Conservation (phyloP, 2,888 invertebrate genomes). For the Torymus aiolomorphi region DNA sequence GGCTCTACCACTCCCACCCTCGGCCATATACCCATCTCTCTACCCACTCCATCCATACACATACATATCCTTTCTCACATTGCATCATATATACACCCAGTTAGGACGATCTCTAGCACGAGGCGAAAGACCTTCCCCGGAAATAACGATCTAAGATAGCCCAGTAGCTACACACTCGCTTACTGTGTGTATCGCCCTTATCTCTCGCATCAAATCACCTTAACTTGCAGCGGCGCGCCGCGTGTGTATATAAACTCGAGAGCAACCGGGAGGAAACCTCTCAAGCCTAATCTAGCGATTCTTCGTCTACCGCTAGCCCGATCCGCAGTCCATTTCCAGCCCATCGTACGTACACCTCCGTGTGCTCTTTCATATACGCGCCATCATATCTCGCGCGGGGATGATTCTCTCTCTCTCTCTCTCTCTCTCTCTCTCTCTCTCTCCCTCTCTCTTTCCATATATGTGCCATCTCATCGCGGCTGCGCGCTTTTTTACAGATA, state of each 20-base stretch:
- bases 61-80: neutral
- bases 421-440: too few relatives aligned
- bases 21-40: too few relatives aligned
- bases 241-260: neutral
- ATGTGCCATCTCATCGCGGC: slow-evolving; percentile 59
- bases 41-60: too few relatives aligned
- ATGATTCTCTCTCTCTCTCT: neutral
- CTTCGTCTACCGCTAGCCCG: slow-evolving; percentile 55
- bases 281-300: slow-evolving; percentile 63
- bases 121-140: slow-evolving; percentile 60
- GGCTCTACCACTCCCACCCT: too few relatives aligned
- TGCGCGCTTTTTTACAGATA: slow-evolving; percentile 10
- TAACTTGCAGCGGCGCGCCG: slow-evolving; percentile 49
- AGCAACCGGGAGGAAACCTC: neutral
- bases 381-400: slow-evolving; percentile 22
- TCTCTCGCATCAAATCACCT: slow-evolving; percentile 70
- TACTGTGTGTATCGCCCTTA: slow-evolving; percentile 56
- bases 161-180: slow-evolving; percentile 10
- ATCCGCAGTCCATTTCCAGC: slow-evolving; percentile 54
- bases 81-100: neutral
- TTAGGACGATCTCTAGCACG: too few relatives aligned
- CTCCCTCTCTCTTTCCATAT: too few relatives aligned
- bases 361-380: slow-evolving; percentile 17
- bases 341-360: slow-evolving; percentile 24
- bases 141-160: slow-evolving; percentile 70